Percentiles rank a stretch among this genome's conserved stretches.
Evolutionary conservation across 2,797 vertebrate genomes (phyloP).

Genomic region (Adrianichthys oophorus): DNA sequence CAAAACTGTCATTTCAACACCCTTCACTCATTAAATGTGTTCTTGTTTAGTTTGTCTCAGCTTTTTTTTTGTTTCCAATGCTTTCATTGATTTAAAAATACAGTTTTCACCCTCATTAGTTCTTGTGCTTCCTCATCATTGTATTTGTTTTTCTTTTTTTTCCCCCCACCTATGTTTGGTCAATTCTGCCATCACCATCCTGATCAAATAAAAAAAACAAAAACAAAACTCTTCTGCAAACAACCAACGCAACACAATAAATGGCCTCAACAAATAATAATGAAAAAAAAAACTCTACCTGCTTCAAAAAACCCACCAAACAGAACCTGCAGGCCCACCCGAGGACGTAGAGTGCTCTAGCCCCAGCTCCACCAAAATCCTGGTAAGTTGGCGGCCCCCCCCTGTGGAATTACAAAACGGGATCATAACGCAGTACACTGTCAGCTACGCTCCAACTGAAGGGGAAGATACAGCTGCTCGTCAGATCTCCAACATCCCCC

Average conservation of each 20-base stretch:
- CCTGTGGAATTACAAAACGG: slow-evolving; percentile 93
- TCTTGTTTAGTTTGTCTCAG: slow-evolving; percentile 73
- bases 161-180: slow-evolving; percentile 70
- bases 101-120: slow-evolving; percentile 63
- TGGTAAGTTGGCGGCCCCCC: slow-evolving; percentile 99
- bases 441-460: slow-evolving; percentile 87
- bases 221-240: slow-evolving; percentile 80
- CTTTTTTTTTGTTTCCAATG: slow-evolving; percentile 66
- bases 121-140: slow-evolving; percentile 79
- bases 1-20: slow-evolving; percentile 78
- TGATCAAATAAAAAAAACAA: slow-evolving; percentile 70
- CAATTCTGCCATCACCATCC: slow-evolving; percentile 77
- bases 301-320: slow-evolving; percentile 49
- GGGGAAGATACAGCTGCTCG: slow-evolving; percentile 86
- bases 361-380: slow-evolving; percentile 96
- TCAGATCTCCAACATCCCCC: slow-evolving; percentile 85
- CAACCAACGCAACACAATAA: slow-evolving; percentile 66
- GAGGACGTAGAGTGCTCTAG: slow-evolving; percentile 95
- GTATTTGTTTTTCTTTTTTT: slow-evolving; percentile 72
- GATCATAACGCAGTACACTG: slow-evolving; percentile 91
- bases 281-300: slow-evolving; percentile 31
- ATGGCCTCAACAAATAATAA: slow-evolving; percentile 43
- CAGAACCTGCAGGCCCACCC: slow-evolving; percentile 97
- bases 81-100: slow-evolving; percentile 78
- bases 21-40: slow-evolving; percentile 77